Conservation (phyloP, 2,888 invertebrate genomes). For the Entomobrya multifasciata region DNA sequence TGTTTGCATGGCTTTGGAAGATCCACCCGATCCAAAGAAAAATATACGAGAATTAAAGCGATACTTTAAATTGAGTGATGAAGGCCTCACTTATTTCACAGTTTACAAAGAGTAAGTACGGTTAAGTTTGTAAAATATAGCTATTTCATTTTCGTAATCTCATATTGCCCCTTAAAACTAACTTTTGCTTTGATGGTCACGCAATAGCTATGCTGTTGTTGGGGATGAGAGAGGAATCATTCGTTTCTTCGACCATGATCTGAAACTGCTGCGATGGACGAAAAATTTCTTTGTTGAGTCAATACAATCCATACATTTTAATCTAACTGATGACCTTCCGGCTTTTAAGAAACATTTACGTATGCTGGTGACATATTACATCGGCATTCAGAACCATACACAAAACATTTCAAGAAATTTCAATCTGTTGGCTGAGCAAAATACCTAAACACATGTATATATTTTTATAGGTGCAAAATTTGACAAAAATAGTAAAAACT, state of each 20-base stretch:
- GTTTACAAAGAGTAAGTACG: slow-evolving; percentile 71
- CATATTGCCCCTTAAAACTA: too few relatives aligned
- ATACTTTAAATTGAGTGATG: slow-evolving; percentile 73
- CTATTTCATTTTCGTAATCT: too few relatives aligned
- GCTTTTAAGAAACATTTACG: slow-evolving; percentile 74
- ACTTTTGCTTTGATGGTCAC: too few relatives aligned
- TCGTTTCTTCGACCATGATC: slow-evolving; percentile 76
- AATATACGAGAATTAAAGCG: slow-evolving; percentile 75
- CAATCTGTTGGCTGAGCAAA: too few relatives aligned
- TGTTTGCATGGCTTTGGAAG: slow-evolving; percentile 70
- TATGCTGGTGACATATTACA: slow-evolving; percentile 20
- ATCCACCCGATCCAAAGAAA: slow-evolving; percentile 73
- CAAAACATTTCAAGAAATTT: too few relatives aligned
- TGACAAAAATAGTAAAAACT: slow-evolving; percentile 36
- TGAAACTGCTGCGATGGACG: slow-evolving; percentile 77
- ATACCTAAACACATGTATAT: too few relatives aligned
- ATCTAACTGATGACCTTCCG: slow-evolving; percentile 62
- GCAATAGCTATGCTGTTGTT: slow-evolving; percentile 69
- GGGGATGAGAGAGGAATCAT: slow-evolving; percentile 77
- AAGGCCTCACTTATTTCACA: slow-evolving; percentile 73
- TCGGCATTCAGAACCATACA: not conserved
- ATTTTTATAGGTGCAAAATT: slow-evolving; percentile 53
- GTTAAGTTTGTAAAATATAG: not conserved
- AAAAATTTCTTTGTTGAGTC: slow-evolving; percentile 63
- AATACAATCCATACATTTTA: slow-evolving; percentile 74